These are phyloP conservation scores for Ooceraea biroi DNA, from an alignment of 1,140 invertebrate genomes.

Conservation along the genomic window DNA sequence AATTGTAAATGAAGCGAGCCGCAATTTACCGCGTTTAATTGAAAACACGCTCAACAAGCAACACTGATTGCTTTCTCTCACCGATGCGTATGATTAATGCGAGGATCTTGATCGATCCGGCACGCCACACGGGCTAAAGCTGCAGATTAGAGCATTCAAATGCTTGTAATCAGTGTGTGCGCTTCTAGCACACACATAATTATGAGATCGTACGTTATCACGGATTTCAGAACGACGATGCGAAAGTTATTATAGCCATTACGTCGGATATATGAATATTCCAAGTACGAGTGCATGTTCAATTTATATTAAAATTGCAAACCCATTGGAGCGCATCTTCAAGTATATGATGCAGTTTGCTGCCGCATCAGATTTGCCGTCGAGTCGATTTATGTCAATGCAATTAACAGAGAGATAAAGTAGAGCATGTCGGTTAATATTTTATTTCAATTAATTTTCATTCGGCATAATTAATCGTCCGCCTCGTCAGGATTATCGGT, in stretches of 20 bases:
- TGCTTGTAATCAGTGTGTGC: not conserved
- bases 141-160: slow-evolving; percentile 18
- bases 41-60: slow-evolving; percentile 74
- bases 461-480: not conserved
- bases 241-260: not conserved
- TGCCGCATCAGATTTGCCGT: no score
- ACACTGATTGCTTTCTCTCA: slow-evolving; percentile 72
- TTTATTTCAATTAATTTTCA: not conserved
- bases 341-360: no score
- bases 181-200: slow-evolving; percentile 13
- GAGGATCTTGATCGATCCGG: slow-evolving; percentile 63
- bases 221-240: not conserved
- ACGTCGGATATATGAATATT: no score
- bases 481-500: not conserved
- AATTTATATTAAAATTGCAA: no score
- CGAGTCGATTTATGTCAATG: no score
- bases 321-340: no score
- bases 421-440: no score
- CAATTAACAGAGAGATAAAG: no score
- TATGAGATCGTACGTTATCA: not conserved
- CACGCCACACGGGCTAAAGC: not conserved
- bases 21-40: slow-evolving; percentile 76
- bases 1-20: slow-evolving; percentile 74
- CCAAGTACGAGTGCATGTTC: no score
- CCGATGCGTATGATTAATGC: slow-evolving; percentile 68